Evolutionary conservation across 1,140 invertebrate genomes (phyloP), one percentile per base, ranked within the genome.

Genomic region (Harlomillsia oculata): DNA sequence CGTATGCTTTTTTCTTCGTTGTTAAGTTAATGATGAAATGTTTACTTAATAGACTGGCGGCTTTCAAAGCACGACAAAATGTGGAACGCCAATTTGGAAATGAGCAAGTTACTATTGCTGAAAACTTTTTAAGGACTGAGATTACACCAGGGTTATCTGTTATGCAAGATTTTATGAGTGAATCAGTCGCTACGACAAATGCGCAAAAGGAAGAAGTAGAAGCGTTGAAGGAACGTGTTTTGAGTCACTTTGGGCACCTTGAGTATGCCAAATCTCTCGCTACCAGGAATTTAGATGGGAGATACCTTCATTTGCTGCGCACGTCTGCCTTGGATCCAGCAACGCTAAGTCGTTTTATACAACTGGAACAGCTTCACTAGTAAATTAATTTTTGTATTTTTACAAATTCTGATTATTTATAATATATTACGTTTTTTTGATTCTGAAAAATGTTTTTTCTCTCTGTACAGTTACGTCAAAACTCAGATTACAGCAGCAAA

Each of bases 121-220:
- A n/a, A n/a, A n/a, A n/a, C n/a, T n/a, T n/a, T n/a, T n/a, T n/a
- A n/a, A n/a, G n/a, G n/a, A n/a, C n/a, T n/a, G n/a, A n/a, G n/a
- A n/a, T n/a, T n/a, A n/a, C n/a, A n/a, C n/a, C n/a, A n/a, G n/a
- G n/a, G n/a, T n/a, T n/a, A n/a, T n/a, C n/a, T n/a, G n/a, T n/a
- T n/a, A n/a, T n/a, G n/a, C n/a, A 58, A 52, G 43, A 58, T 13
- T 58, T 58, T 46, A 29, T 34, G 13, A 45, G 18, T 26, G 43
- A 45, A 14, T 34, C 53, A 2, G 40, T 34, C 13, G 37, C 40
- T 5, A 58, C 48, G 16, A 52, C 48, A 29, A 39, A 26, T 14
- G 39, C 20, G 25, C 56, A 58, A 37, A 46, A 52, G n/a, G 56
- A 58, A 18, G 56, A 58, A 58, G 41, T 58, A 5, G 50, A 58